Conservation (phyloP, 1,140 invertebrate genomes). For the Chironomus tepperi region DNA sequence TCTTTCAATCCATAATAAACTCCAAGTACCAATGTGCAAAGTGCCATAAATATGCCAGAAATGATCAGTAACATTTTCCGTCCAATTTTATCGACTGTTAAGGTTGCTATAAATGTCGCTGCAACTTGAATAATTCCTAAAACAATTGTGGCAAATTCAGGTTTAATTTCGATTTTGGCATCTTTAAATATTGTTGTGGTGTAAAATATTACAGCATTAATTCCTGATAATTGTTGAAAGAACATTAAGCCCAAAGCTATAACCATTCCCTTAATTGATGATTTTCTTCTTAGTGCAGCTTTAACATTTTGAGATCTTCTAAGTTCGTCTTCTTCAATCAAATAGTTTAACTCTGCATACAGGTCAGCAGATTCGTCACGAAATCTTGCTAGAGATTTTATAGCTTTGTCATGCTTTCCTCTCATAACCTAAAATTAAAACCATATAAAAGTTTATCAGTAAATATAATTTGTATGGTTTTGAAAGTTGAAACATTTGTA, state of each 20-base stretch:
- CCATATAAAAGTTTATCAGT: too few relatives aligned
- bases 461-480: too few relatives aligned
- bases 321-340: constrained; percentile 48
- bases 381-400: constrained; percentile 51
- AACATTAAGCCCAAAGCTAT: constrained; percentile 72
- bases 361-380: constrained; percentile 57
- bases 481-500: background rate
- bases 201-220: constrained; percentile 81
- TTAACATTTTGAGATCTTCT: constrained; percentile 44
- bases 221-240: constrained; percentile 77
- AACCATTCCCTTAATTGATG: constrained; percentile 55
- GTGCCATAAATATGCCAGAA: constrained; percentile 53
- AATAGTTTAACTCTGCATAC: constrained; percentile 47
- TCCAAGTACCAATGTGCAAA: constrained; percentile 52
- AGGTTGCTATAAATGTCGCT: constrained; percentile 52
- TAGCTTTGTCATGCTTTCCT: constrained; percentile 50
- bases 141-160: constrained; percentile 55
- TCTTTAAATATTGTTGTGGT: constrained; percentile 62
- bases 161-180: constrained; percentile 44
- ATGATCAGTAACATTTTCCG: constrained; percentile 57
- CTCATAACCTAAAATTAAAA: constrained; percentile 49
- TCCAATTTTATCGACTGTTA: constrained; percentile 57
- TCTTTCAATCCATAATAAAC: constrained; percentile 54
- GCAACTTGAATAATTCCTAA: constrained; percentile 69
- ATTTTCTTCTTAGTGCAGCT: constrained; percentile 47